phyloP scores from a whole-genome alignment of 2,888 invertebrate species.

The Mimachlamys varia region DNA sequence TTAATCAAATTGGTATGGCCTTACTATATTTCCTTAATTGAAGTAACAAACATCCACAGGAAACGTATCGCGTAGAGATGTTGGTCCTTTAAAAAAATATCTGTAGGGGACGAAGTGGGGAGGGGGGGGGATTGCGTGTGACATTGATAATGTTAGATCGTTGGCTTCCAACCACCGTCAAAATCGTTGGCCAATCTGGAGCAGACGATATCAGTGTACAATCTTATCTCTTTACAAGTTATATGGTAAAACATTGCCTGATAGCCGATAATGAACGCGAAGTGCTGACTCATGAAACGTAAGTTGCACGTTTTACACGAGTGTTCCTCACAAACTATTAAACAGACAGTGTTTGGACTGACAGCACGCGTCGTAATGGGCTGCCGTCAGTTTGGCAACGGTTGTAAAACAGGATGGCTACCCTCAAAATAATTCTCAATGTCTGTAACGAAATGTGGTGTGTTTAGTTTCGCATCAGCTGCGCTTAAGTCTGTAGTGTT shows the following conservation, averaged over 20 bases:
- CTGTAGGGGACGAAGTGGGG: too few relatives aligned
- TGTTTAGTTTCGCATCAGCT: background rate
- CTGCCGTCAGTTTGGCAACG: background rate
- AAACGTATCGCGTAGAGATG: too few relatives aligned
- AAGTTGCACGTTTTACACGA: background rate
- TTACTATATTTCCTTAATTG: too few relatives aligned
- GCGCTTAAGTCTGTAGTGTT: too few relatives aligned
- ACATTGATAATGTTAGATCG: background rate
- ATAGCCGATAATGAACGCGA: background rate
- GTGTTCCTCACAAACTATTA: background rate
- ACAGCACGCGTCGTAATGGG: background rate
- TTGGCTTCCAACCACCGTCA: background rate
- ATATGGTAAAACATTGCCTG: slow-evolving; percentile 1
- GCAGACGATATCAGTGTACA: background rate
- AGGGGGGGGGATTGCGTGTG: too few relatives aligned
- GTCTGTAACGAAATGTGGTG: background rate
- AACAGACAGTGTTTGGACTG: background rate
- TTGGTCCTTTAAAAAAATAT: too few relatives aligned
- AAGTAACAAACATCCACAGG: too few relatives aligned
- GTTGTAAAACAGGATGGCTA: background rate
- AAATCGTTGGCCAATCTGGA: background rate
- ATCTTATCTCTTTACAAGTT: background rate
- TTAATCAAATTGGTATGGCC: too few relatives aligned
- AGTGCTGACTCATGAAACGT: background rate
- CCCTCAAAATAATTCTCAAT: background rate